Evolutionary conservation across 2,888 invertebrate species (phyloP), one percentile per base, ranked within the genome.

Genomic region (Cyrtodaria siliqua): DNA sequence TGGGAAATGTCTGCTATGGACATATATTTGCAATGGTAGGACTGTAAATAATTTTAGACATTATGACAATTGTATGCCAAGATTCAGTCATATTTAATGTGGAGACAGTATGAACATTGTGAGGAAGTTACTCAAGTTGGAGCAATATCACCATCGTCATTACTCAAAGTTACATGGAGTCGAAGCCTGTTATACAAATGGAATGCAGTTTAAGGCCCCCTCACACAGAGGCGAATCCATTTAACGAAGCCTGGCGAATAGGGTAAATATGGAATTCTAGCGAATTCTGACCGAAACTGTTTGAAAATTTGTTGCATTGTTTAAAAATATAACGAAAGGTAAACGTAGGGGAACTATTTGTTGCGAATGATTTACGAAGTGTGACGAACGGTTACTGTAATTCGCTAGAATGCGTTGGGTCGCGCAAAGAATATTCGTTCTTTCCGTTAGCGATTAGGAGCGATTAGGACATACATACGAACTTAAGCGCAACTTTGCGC

Each of bases 241-340:
- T 38, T 18, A 57, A 57, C 57, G 57, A n/a, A 57, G 57, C 57
- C 57, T 40, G 14, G 57, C 57, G 18, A 57, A 23, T 57, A 8
- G 33, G 33, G 12, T 33, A 33, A 33, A 33, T 33, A 8, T 33
- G 33, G 4, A 4, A 33, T 8, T 33, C 23, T 38, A 12, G 2
- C 57, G 4, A 38, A 57, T 57, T 57, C 4, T 62, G 61, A 62
- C 61, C 29, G 33, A 63, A 52, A 52, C 53, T 63, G 52, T 52
- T 52, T 50, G 61, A 61, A 61, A 63, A 52, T 63, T 50, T 50
- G 62, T 52, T 63, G 38, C 61, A 61, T 61, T 18, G 24, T 59
- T 44, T 59, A 24, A 61, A n/a, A 49, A 61, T 47, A 47, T 49
- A 50, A 47, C 47, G 38, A 61, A 61, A 47, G 49, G 33, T 49